Base-by-base conservation (phyloP, 2,888 invertebrate genomes). In the Dynastes hyllus region DNA sequence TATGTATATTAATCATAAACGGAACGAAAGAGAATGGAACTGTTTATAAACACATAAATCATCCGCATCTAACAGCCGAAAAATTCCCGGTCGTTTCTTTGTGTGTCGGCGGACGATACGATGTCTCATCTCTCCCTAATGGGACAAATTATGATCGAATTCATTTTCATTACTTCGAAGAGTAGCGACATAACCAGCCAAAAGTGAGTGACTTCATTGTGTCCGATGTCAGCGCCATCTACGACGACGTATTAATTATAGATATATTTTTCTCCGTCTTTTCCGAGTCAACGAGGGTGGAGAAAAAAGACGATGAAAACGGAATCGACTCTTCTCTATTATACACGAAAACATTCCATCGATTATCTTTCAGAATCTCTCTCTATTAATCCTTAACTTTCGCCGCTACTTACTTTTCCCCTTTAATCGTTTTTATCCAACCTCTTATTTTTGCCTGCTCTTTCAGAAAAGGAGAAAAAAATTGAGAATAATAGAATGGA, bases 101-200 rank as follows among this genome's bases (percentile, higher is more conserved):
- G 27, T 50, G 45, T 58, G 27, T 58, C 53, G n/a, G 66, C 22
- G 40, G 11, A 67, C 66, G 40, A 40, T 37, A 37, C 51, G 51
- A 27, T 29, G 13, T 51, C 32, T 37, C 32, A 5, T 2, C 32
- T 37, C 32, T 37, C 4, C 51, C 69, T 69, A 69, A 69, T 69
- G 69, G 69, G 73, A 75, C 73, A 75, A 75, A 75, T 75, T 75
- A 75, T 61, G 73, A 75, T 75, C 73, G 61, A 75, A 75, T 75
- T 61, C 73, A 29, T 75, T 75, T 75, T 75, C 73, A 75, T 75
- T 75, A 75, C 45, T 75, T 45, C 61, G 45, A 50, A 61, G 22
- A 27, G 16, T 51, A 6, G 16, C 27, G 69, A 69, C 69, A 69
- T 69, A 69, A 69, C 51, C 69, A 69, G 50, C 51, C 69, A 51